phyloP scores from a whole-genome alignment of 2,797 vertebrate species.

The Alca torda region DNA sequence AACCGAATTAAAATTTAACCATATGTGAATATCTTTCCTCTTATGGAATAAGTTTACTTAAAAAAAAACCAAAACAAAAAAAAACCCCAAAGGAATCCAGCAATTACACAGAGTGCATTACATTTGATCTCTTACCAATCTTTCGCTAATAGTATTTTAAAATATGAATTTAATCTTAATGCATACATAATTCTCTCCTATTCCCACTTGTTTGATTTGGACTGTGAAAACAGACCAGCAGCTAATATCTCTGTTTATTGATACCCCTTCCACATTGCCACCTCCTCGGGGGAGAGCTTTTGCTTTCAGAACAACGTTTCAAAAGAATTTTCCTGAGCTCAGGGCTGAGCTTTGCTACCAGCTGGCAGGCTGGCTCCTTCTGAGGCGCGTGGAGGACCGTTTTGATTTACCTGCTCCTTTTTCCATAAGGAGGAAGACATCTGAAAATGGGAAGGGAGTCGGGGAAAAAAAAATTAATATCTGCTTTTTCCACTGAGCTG shows the following conservation, averaged over 20 bases:
- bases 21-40: constrained; percentile 29
- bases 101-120: not conserved
- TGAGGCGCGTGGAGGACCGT: not conserved
- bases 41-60: not conserved
- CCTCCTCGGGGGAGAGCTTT: not conserved
- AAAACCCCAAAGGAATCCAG: constrained; percentile 2
- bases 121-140: not conserved
- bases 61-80: not conserved
- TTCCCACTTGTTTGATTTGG: constrained; percentile 33
- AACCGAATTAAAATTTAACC: constrained; percentile 50
- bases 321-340: not conserved
- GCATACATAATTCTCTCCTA: not conserved
- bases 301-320: not conserved
- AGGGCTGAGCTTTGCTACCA: not conserved
- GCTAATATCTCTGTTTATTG: not conserved
- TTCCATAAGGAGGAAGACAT: not conserved
- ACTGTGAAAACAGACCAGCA: not conserved
- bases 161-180: constrained; percentile 9
- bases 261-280: not conserved
- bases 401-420: not conserved
- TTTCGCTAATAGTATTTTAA: not conserved
- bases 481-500: not conserved
- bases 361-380: not conserved
- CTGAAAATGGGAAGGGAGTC: not conserved
- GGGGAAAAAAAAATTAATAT: not conserved